These are phyloP conservation scores for Stegodyphus mimosarum DNA, from an alignment of 1,140 invertebrate species.

Conservation along the genomic window DNA sequence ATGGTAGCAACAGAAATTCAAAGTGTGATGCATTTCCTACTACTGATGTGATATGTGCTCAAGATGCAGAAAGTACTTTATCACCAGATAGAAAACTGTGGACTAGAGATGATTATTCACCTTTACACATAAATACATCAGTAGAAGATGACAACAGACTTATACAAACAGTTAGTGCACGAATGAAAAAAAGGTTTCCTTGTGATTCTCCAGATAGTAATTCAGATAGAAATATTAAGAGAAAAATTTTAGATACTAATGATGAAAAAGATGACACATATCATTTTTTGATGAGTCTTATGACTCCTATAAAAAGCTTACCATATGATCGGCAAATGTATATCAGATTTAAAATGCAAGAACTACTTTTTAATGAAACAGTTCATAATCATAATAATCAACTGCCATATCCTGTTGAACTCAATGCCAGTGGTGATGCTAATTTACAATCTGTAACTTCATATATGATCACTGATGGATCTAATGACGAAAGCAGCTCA, in stretches of 20 bases:
- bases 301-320: neutral
- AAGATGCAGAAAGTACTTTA: neutral
- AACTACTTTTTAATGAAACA: neutral
- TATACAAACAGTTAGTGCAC: neutral
- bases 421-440: no score
- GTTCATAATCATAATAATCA: neutral
- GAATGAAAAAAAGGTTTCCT: neutral
- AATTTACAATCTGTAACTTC: no score
- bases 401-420: no score
- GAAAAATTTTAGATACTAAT: neutral
- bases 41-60: neutral
- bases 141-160: neutral
- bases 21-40: no score
- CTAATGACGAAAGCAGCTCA: no score
- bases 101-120: neutral
- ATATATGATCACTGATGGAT: no score
- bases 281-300: conserved; percentile 9
- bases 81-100: neutral
- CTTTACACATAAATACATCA: neutral
- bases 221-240: neutral
- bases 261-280: neutral
- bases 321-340: conserved; percentile 1
- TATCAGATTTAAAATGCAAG: neutral
- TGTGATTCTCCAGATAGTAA: neutral
- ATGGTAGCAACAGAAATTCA: neutral